Base-by-base conservation (phyloP, 2,888 invertebrate genomes). In the Vanessa cardui region DNA sequence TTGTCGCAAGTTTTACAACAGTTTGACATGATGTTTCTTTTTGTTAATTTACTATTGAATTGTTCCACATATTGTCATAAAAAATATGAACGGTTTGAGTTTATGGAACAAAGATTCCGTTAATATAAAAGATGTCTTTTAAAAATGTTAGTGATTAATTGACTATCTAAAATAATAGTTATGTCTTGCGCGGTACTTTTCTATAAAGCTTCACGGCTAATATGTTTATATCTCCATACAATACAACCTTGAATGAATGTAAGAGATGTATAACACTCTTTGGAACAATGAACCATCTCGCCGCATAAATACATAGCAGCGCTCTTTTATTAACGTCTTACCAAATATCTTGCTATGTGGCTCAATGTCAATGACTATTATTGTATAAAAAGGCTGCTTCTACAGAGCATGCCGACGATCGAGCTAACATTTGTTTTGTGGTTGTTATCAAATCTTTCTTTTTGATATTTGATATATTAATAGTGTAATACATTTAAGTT, bases 211-310 rank as follows among this genome's bases (percentile, higher is more conserved):
- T 70, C 72, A 73, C 66, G 50, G 21, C 21, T 39, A 44, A 61
- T 50, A 70, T 62, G 65, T 67, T 67, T 64, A 70, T 71, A 72
- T 60, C 15, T 54, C n/a, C 26, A 54, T 54, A 68, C 71, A 67
- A 73, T 72, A 67, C 73, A 73, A 73, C 76, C 74, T 78, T 78
- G 75, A 72, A 69, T 66, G 68, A 68, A 72, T 66, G 69, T 49
- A 64, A 56, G 65, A 72, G 66, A 67, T 64, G 64, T 54, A 21
- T 67, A 64, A 65, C 58, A 65, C 58, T 64, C 26, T 52, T 52
- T 64, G 54, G 63, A 71, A 72, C 72, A 70, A 72, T 69, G 64
- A 64, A 52, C 72, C 60, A 69, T 66, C 50, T 61, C 62, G 66
- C 18, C 49, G 49, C 54, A 64, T 66, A 66, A 59, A 66, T 47